A percentile compares a stretch with the other conserved stretches of the same genome.
These are phyloP conservation scores for Labroides dimidiatus DNA, from an alignment of 2,797 vertebrate genomes.

Conservation along the genomic window DNA sequence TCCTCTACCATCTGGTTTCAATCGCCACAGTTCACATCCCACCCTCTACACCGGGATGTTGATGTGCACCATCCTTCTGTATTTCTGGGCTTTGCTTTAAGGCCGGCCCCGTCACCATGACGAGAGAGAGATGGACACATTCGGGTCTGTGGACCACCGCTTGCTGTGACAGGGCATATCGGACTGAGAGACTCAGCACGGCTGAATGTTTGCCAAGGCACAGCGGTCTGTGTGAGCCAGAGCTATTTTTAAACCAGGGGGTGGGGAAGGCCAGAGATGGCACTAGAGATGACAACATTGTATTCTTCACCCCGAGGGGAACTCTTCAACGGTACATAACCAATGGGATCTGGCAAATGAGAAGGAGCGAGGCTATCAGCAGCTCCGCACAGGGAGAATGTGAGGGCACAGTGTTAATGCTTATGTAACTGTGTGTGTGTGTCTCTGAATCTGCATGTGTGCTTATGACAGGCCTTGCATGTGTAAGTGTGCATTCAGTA, in stretches of 20 bases:
- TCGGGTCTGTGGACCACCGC: conserved; percentile 66
- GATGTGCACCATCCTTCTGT: conserved; percentile 31
- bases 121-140: conserved; percentile 63
- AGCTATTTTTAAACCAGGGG: conserved; percentile 76
- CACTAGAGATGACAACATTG: conserved; percentile 74
- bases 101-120: conserved; percentile 39
- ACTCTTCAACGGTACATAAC: conserved; percentile 63
- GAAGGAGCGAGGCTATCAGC: conserved; percentile 58
- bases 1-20: conserved; percentile 42
- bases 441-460: conserved; percentile 39
- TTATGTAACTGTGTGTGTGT: conserved; percentile 64
- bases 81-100: conserved; percentile 45
- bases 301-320: conserved; percentile 69
- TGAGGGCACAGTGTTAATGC: conserved; percentile 55
- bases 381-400: conserved; percentile 40
- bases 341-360: conserved; percentile 61
- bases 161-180: conserved; percentile 53
- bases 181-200: conserved; percentile 39
- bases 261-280: conserved; percentile 64
- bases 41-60: conserved; percentile 26
- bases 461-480: conserved; percentile 39
- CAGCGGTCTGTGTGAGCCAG: conserved; percentile 43
- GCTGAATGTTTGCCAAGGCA: conserved; percentile 64
- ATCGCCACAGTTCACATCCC: conserved; percentile 26
- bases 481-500: conserved; percentile 29